Percentiles rank a stretch among this genome's conserved stretches.
These are phyloP conservation scores for Temnothorax longispinosus DNA, from an alignment of 1,140 invertebrate species.

Conservation along the genomic window DNA sequence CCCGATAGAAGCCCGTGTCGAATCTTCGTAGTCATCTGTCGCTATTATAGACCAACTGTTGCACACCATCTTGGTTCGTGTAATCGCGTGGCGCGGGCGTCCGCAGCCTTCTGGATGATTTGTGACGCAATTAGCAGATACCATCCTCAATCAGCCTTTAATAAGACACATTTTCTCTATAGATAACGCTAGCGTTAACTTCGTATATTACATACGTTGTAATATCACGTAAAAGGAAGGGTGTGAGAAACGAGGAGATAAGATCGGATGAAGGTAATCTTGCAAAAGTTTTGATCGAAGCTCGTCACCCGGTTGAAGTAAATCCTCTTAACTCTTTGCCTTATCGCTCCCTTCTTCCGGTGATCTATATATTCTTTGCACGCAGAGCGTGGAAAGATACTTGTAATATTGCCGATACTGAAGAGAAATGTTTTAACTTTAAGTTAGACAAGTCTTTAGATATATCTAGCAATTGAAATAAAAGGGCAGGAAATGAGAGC, in stretches of 20 bases:
- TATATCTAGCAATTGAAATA: background rate
- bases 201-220: no score
- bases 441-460: background rate
- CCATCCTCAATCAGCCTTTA: background rate
- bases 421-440: background rate
- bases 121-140: slow-evolving; percentile 26
- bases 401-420: background rate
- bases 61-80: slow-evolving; percentile 27
- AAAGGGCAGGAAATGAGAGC: background rate
- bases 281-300: background rate
- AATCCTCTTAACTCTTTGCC: slow-evolving; percentile 15
- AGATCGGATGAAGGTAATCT: background rate
- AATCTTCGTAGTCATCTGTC: slow-evolving; percentile 39
- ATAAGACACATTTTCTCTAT: background rate
- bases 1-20: background rate
- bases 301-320: background rate
- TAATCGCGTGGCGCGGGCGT: slow-evolving; percentile 2
- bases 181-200: background rate
- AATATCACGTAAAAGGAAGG: background rate
- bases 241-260: background rate
- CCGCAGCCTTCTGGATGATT: slow-evolving; percentile 16
- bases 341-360: background rate
- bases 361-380: background rate
- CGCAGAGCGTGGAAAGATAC: background rate
- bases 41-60: slow-evolving; percentile 54